These are phyloP conservation scores for Hippocampus mohnikei DNA, from an alignment of 2,113 vertebrate genomes.

Conservation along the genomic window DNA sequence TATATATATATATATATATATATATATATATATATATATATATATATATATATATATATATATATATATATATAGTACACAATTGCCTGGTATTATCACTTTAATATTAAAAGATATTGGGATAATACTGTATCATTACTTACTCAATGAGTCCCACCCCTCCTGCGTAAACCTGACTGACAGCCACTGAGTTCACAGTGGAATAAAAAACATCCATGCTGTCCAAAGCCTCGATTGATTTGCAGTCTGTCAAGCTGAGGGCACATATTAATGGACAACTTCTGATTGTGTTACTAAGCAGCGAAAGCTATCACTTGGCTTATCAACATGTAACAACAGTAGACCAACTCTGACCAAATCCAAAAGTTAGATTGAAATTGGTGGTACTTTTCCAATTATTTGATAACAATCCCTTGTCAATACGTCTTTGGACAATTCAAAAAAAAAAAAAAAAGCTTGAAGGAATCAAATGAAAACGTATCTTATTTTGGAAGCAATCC, in stretches of 20 bases:
- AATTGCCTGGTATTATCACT: background rate
- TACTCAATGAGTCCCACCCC: background rate
- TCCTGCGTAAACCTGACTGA: background rate
- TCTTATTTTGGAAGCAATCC: conserved; percentile 64
- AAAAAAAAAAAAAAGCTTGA: conserved; percentile 39
- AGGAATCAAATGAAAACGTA: conserved; percentile 57
- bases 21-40: no score
- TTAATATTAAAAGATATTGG: background rate
- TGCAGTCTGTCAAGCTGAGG: conserved; percentile 27
- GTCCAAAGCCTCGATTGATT: conserved; percentile 27
- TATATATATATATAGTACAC: background rate
- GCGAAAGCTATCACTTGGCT: conserved; percentile 1
- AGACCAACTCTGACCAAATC: background rate
- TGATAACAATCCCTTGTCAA: conserved; percentile 66
- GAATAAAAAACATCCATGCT: conserved; percentile 1
- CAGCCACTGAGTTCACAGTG: conserved; percentile 19
- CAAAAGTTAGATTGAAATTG: conserved; percentile 43
- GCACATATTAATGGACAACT: conserved; percentile 17
- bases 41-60: no score
- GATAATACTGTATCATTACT: background rate
- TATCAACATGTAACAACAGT: background rate
- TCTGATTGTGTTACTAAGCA: conserved; percentile 34
- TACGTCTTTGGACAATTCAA: conserved; percentile 49
- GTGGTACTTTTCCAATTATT: conserved; percentile 68
- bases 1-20: no score